A percentile compares a stretch with the other conserved stretches of the same genome.
Evolutionary conservation across 92 coral and sea anemone genomes (phyloP).

Genomic region (Actinernus sp.): DNA sequence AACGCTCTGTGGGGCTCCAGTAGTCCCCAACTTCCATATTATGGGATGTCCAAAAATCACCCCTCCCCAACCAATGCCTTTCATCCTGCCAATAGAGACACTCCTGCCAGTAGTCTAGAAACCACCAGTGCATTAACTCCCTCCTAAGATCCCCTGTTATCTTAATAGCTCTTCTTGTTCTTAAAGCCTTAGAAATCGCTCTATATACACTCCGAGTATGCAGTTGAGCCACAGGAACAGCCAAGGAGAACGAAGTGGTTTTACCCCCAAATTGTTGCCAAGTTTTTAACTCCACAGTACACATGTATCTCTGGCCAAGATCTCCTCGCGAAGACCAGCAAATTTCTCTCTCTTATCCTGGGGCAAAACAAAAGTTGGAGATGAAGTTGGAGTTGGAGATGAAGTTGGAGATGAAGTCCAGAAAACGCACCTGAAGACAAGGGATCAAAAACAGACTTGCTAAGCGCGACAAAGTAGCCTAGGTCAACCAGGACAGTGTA

Average conservation of each 20-base stretch:
- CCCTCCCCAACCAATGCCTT: constrained; percentile 12
- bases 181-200: background rate
- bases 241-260: background rate
- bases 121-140: background rate
- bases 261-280: background rate
- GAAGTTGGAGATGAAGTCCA: too few species aligned
- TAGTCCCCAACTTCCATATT: background rate
- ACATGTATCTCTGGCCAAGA: background rate
- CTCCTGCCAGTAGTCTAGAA: background rate
- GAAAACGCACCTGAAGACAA: too few species aligned
- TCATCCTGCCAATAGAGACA: background rate
- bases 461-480: background rate
- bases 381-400: too few species aligned
- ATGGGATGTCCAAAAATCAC: background rate
- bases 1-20: background rate
- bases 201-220: background rate
- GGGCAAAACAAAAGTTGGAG: background rate
- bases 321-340: background rate
- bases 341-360: background rate
- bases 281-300: background rate
- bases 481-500: background rate
- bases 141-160: background rate
- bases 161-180: background rate
- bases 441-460: too few species aligned
- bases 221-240: constrained; percentile 1